Base-by-base conservation (phyloP, 2,113 vertebrate species). In the Mus spicilegus region DNA sequence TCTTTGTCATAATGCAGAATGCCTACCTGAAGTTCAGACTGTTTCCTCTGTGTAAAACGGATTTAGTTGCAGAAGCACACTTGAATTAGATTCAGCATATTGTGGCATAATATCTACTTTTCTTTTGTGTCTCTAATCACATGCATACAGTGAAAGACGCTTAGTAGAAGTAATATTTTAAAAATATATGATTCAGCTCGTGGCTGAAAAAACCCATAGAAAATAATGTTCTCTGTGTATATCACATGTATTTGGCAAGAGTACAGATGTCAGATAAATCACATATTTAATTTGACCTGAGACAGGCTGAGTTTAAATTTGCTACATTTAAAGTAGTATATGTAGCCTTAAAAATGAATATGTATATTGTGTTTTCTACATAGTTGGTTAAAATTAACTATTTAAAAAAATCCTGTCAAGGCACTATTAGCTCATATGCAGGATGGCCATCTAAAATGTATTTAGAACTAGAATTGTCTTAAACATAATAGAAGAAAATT, bases 161-260 rank as follows among this genome's bases (percentile, higher is more conserved):
- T 96, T 97, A 12, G 96, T 97, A 95, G 95, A 98, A 98, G 56
- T 36, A 78, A 63, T 93, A 39, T 70, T 13, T 97, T 97, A 58
- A 98, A 98, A 97, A 95, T 94, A 69, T 24, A 95, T 76, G 24
- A 97, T 97, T 98, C 33, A 95, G 96, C 97, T 98, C 90, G 91
- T 87, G 84, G 22, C 36, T 98, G 75, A 96, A 97, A 96, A 81
- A 26, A 95, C 19, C 77, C 87, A 84, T 49, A 5, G 22, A 67
- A 97, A 97, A 76, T 90, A 76, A 39, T 85, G 12, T 95, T 90
- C 56, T 98, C 96, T 92, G 36, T 72, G 84, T 93, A 94, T 88
- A 95, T 97, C 56, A 97, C 77, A 75, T 80, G 95, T 56, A 91
- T 96, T 96, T 97, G 89, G 82, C 20, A 97, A 97, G 92, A 7